phyloP scores from a whole-genome alignment of 2,113 vertebrate species.

The Columbina picui region DNA sequence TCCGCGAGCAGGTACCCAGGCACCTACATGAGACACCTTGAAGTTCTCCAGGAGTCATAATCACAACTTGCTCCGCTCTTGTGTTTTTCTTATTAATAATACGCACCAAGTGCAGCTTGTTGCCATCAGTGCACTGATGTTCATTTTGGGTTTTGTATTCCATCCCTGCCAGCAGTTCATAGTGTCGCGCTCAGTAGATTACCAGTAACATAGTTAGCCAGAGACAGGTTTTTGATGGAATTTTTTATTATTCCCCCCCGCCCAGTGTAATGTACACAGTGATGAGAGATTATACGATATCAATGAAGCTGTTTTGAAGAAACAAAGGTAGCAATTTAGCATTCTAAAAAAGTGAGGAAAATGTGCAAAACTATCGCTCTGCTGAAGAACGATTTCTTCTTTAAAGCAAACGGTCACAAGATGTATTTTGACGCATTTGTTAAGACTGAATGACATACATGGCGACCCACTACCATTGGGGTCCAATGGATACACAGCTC shows the following conservation, averaged over 20 bases:
- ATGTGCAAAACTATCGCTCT: neutral
- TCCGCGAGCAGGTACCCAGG: neutral
- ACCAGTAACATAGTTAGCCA: neutral
- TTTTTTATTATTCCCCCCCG: neutral
- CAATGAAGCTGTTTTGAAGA: neutral
- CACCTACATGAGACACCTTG: neutral
- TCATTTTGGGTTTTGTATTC: neutral
- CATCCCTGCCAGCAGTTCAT: neutral
- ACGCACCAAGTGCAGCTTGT: neutral
- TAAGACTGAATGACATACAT: neutral
- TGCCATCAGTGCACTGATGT: accelerated
- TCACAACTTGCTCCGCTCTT: neutral
- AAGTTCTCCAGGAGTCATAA: neutral
- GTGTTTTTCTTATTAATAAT: neutral
- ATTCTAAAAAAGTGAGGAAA: neutral
- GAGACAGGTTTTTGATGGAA: neutral
- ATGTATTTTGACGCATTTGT: neutral
- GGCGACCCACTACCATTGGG: neutral
- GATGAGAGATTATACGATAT: neutral
- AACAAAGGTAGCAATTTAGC: neutral
- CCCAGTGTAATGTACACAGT: neutral
- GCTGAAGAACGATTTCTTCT: neutral
- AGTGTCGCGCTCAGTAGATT: neutral
- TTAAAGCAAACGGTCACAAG: neutral
- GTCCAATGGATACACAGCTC: neutral